Evolutionary conservation across 2,797 vertebrate genomes (phyloP).

Genomic region (Sylvilagus floridanus): DNA sequence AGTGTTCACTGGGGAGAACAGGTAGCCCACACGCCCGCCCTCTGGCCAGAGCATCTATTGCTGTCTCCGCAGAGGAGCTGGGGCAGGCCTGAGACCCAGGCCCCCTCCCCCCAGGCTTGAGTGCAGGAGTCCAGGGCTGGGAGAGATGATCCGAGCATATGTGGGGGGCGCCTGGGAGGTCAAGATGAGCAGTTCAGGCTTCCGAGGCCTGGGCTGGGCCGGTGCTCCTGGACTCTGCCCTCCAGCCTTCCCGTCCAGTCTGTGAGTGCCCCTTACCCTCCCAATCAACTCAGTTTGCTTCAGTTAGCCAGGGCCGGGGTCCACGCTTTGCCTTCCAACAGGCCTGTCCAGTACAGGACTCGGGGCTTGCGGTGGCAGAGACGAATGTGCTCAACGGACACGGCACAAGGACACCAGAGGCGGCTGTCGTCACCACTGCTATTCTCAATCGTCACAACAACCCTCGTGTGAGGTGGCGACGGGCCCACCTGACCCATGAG

Average conservation of each 20-base stretch:
- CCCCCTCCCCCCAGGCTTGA: not conserved
- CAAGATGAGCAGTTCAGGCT: not conserved
- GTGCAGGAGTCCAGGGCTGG: not conserved
- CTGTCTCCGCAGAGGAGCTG: accelerated
- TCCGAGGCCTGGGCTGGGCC: not conserved
- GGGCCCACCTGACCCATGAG: not conserved
- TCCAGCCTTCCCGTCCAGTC: not conserved
- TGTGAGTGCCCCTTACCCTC: not conserved
- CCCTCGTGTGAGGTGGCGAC: not conserved
- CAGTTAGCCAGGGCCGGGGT: not conserved
- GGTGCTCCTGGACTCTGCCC: not conserved
- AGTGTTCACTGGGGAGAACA: not conserved
- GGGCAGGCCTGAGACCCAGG: not conserved
- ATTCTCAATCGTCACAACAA: not conserved
- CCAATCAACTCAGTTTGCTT: not conserved
- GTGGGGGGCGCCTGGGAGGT: not conserved
- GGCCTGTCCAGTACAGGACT: not conserved
- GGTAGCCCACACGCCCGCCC: not conserved
- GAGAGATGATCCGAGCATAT: not conserved
- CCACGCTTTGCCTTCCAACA: not conserved
- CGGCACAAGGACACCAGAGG: not conserved
- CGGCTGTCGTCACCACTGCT: not conserved
- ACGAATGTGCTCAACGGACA: accelerated
- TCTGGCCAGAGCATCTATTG: not conserved
- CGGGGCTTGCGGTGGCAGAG: not conserved